These are phyloP conservation scores for Saguinus midas DNA, from an alignment of 2,113 vertebrate genomes.

Conservation along the genomic window DNA sequence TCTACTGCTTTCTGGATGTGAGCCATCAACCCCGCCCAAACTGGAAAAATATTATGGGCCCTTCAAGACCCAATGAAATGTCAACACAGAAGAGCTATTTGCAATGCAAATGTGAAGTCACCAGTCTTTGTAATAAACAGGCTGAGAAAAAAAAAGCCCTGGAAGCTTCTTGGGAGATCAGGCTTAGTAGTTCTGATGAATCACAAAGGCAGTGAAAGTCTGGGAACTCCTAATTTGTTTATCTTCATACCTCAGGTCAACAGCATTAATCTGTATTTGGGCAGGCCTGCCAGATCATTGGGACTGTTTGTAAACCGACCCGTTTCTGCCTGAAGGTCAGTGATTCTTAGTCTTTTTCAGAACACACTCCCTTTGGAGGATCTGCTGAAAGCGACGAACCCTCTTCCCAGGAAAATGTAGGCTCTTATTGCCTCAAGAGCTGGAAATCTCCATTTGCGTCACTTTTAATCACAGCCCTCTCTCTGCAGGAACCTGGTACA, in stretches of 20 bases:
- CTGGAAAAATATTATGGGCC: slow-evolving; percentile 39
- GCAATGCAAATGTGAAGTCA: slow-evolving; percentile 45
- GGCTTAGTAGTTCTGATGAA: slow-evolving; percentile 4
- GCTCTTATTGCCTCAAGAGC: neutral
- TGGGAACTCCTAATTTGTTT: neutral
- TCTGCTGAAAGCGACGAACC: neutral
- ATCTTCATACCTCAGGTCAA: neutral
- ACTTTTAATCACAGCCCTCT: neutral
- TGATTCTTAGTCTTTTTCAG: neutral
- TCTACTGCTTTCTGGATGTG: neutral
- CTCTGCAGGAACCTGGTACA: neutral
- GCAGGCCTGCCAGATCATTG: neutral
- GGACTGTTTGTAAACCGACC: neutral
- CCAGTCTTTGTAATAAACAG: slow-evolving; percentile 44
- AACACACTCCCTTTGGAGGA: neutral
- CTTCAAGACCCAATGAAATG: slow-evolving; percentile 58
- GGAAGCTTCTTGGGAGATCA: neutral
- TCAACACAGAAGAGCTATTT: slow-evolving; percentile 45
- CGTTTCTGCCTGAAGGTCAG: neutral
- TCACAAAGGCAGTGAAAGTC: neutral
- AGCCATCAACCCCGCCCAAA: slow-evolving; percentile 24
- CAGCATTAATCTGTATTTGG: neutral
- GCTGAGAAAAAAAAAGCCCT: neutral
- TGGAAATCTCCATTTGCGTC: neutral
- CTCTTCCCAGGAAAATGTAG: neutral